Evolutionary conservation across 2,797 vertebrate species (phyloP), one percentile per base, ranked within the genome.

Genomic region (Oryzias dopingdopingensis): DNA sequence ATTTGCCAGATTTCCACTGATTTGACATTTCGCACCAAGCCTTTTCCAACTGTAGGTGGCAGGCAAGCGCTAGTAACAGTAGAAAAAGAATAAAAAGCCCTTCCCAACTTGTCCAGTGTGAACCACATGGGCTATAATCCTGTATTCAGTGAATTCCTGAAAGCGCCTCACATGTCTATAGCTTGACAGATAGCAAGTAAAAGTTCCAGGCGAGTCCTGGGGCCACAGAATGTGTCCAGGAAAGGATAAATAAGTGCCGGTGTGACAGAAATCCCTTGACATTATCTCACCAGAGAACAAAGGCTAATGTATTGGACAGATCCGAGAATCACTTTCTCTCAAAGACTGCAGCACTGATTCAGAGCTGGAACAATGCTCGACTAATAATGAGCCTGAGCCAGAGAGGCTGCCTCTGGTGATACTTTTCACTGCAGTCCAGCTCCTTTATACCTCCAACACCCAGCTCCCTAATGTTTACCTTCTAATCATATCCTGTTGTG

Each of bases 221-320:
- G 55, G 65, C 69, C 61, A n/a, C 6, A 15, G 40, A 60, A 74
- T 42, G 54, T 77, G 64, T 67, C 8, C 23, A 59, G 54, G 42
- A 16, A 50, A 45, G 56, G 54, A 75, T 62, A 74, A 72, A 84
- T 67, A 81, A 58, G 56, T 55, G 68, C 66, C 57, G 56, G 47
- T 54, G 58, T 63, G 59, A 71, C 63, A 56, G 61, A 60, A 68
- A 60, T 76, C 67, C 62, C 49, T 20, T 32, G 63, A 73, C 78
- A 67, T 69, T 44, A 69, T 55, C 29, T 62, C 18, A 10, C 43
- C 13, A 6, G 29, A 32, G 42, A 16, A 16, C 57, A 1, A 12
- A 53, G 59, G 52, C 48, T 51, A 48, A 74, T 4, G 45, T 56
- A 56, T 6, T 6, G 44, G 71, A 72, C 67, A 70, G 42, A 54